These are phyloP conservation scores for Sarotherodon lohbergeri DNA, from an alignment of 2,113 vertebrate species.

Conservation along the genomic window DNA sequence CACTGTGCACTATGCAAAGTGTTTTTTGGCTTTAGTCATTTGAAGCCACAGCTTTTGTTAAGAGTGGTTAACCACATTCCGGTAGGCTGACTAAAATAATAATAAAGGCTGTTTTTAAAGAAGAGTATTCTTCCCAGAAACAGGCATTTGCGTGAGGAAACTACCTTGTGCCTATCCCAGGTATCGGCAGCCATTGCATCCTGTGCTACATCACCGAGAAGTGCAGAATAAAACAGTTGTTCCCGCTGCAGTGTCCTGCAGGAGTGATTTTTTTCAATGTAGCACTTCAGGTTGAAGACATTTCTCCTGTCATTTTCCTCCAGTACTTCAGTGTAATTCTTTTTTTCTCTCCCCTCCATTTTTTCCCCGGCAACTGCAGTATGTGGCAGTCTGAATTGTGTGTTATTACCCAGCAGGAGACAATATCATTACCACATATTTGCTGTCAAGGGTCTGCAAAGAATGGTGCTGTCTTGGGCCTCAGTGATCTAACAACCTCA, in stretches of 20 bases:
- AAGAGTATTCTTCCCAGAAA: background rate
- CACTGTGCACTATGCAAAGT: slow-evolving; percentile 4
- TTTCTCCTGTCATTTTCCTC: slow-evolving; percentile 80
- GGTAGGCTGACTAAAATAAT: background rate
- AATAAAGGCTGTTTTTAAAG: background rate
- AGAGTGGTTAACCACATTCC: background rate
- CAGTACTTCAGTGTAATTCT: slow-evolving; percentile 80
- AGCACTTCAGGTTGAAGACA: slow-evolving; percentile 77
- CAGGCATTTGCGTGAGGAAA: background rate
- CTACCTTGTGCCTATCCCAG: background rate
- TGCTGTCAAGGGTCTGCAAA: slow-evolving; percentile 83
- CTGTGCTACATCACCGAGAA: background rate
- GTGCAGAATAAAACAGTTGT: slow-evolving; percentile 37
- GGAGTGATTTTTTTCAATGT: slow-evolving; percentile 65
- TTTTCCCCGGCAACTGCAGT: slow-evolving; percentile 68
- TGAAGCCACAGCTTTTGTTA: slow-evolving; percentile 14
- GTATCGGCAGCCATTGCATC: background rate
- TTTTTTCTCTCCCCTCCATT: slow-evolving; percentile 71
- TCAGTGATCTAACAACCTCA: slow-evolving; percentile 82
- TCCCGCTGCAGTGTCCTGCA: slow-evolving; percentile 51
- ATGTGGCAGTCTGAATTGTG: slow-evolving; percentile 79
- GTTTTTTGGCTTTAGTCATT: slow-evolving; percentile 32
- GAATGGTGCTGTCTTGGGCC: slow-evolving; percentile 78
- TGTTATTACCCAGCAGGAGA: slow-evolving; percentile 85
- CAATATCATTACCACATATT: slow-evolving; percentile 86